Evolutionary conservation across 64 coral and sea anemone species (phyloP).

Genomic region (Hydrozoanthus tunicans): DNA sequence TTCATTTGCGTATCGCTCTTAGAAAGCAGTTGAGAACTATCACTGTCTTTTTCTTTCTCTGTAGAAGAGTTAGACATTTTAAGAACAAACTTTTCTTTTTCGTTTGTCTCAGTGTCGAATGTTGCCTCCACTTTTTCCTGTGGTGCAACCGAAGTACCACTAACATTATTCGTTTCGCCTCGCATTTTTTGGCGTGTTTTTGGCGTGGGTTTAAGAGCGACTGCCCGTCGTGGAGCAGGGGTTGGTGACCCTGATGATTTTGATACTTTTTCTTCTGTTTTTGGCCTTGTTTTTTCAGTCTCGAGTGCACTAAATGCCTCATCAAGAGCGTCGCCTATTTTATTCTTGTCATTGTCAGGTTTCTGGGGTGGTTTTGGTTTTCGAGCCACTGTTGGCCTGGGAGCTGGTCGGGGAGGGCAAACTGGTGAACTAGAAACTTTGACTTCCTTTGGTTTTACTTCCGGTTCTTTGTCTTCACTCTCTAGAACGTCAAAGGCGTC

Average conservation of each 20-base stretch:
- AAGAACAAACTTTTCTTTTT: slow-evolving; percentile 1
- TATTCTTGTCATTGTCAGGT: background rate
- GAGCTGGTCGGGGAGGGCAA: background rate
- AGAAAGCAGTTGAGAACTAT: slow-evolving; percentile 22
- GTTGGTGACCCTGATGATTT: background rate
- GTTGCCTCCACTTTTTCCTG: background rate
- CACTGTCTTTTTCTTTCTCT: slow-evolving; percentile 22
- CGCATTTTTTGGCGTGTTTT: slow-evolving; percentile 27
- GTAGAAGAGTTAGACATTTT: background rate
- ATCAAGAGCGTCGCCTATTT: background rate
- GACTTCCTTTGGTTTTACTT: background rate
- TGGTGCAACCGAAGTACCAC: background rate
- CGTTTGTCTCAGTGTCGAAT: background rate
- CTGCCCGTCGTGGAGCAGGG: slow-evolving; percentile 30
- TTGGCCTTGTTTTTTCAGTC: background rate
- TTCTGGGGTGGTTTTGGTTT: slow-evolving; percentile 14
- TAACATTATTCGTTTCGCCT: slow-evolving; percentile 1
- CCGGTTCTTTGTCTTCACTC: background rate
- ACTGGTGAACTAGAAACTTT: background rate
- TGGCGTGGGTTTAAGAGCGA: slow-evolving; percentile 17
- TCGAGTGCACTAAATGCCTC: slow-evolving; percentile 3
- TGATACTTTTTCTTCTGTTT: slow-evolving; percentile 4
- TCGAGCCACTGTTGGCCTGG: background rate
- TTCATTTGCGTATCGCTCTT: slow-evolving; percentile 25
- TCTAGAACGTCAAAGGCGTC: slow-evolving; percentile 41